Conservation (phyloP, 2,888 invertebrate genomes). For the Dasysyrphus tricinctus region DNA sequence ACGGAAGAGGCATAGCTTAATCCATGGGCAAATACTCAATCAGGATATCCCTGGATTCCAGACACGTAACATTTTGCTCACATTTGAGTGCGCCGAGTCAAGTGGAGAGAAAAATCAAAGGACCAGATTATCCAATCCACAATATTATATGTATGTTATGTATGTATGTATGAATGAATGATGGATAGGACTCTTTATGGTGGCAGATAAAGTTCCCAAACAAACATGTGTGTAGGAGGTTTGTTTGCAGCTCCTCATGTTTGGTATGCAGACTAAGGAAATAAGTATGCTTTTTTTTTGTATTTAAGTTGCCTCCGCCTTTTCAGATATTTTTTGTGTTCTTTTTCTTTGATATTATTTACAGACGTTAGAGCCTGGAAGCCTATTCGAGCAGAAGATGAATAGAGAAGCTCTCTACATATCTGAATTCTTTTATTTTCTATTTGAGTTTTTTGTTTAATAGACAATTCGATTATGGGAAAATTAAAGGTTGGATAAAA, state of each 20-base stretch:
- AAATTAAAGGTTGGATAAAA: slow-evolving; percentile 20
- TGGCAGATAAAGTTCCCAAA: slow-evolving; percentile 68
- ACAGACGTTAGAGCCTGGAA: slow-evolving; percentile 60
- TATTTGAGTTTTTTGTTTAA: slow-evolving; percentile 10
- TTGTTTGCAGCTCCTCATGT: slow-evolving; percentile 57
- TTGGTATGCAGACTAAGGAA: slow-evolving; percentile 69
- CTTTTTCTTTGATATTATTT: slow-evolving; percentile 67
- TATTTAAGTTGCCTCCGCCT: background rate
- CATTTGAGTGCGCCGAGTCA: slow-evolving; percentile 59
- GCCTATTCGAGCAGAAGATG: slow-evolving; percentile 65
- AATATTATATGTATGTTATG: background rate
- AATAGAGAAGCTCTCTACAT: slow-evolving; percentile 39
- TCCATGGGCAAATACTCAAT: slow-evolving; percentile 73
- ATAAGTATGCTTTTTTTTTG: background rate
- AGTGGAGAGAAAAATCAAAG: slow-evolving; percentile 73
- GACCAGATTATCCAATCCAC: slow-evolving; percentile 58
- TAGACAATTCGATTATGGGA: slow-evolving; percentile 47
- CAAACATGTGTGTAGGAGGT: slow-evolving; percentile 54
- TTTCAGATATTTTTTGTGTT: slow-evolving; percentile 5
- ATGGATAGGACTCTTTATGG: slow-evolving; percentile 71
- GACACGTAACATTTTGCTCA: slow-evolving; percentile 72
- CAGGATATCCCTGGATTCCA: slow-evolving; percentile 69
- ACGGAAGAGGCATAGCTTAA: slow-evolving; percentile 38
- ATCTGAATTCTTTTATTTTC: slow-evolving; percentile 8
- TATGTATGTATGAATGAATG: slow-evolving; percentile 31